These are phyloP conservation scores for Prinia subflava DNA, from an alignment of 2,113 vertebrate genomes.

Conservation along the genomic window DNA sequence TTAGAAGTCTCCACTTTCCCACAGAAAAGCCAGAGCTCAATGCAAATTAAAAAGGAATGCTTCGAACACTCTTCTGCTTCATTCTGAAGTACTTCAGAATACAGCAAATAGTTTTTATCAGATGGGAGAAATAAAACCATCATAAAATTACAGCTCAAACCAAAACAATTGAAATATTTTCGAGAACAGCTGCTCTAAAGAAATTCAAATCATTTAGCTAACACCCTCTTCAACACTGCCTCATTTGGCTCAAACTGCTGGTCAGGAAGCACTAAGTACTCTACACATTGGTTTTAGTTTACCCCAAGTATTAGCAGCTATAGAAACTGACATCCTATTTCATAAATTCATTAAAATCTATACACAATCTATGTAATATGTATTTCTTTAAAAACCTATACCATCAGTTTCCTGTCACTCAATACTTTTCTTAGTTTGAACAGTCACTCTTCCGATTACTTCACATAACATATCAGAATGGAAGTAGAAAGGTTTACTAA, in stretches of 20 bases:
- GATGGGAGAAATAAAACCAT: not conserved
- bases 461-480: not conserved
- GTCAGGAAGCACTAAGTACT: not conserved
- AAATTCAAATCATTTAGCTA: not conserved
- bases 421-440: not conserved
- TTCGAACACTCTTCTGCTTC: not conserved
- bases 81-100: not conserved
- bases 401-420: not conserved
- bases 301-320: not conserved
- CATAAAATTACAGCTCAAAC: not conserved
- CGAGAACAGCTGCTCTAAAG: not conserved
- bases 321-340: not conserved
- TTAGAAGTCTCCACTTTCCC: not conserved
- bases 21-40: not conserved
- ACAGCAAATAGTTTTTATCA: not conserved
- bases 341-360: not conserved
- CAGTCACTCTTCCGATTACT: not conserved
- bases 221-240: not conserved
- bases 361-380: accelerated
- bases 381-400: not conserved
- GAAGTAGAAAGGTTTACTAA: not conserved
- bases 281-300: not conserved
- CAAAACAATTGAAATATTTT: not conserved
- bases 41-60: not conserved
- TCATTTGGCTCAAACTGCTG: not conserved